Percentiles rank a stretch among this genome's conserved stretches.
Conservation (phyloP, 1,140 invertebrate genomes). For the Melipona quadrifasciata region DNA sequence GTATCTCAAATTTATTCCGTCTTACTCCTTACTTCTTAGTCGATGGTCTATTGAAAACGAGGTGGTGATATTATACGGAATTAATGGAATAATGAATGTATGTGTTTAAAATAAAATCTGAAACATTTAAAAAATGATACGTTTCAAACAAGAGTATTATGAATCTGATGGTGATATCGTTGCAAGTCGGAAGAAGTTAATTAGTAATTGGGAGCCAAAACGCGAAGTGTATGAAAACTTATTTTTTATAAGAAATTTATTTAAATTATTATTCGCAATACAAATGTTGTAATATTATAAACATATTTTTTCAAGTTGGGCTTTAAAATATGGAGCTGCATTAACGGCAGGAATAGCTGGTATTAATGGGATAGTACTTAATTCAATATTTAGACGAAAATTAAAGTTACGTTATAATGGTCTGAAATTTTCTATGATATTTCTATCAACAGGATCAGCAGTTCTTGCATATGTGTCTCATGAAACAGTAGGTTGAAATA, state of each 20-base stretch:
- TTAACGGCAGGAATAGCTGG: slow-evolving; percentile 8
- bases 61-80: not conserved
- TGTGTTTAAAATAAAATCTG: not conserved
- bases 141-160: not conserved
- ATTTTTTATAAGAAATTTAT: not conserved
- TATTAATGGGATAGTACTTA: slow-evolving; percentile 57
- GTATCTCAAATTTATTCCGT: too few species aligned
- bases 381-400: slow-evolving; percentile 66
- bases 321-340: slow-evolving; percentile 53
- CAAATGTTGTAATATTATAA: not conserved
- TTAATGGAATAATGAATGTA: not conserved
- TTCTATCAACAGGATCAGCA: slow-evolving; percentile 43
- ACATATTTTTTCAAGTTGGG: slow-evolving; percentile 56
- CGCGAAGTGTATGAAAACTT: slow-evolving; percentile 69
- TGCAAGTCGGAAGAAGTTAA: rapidly evolving
- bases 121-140: not conserved
- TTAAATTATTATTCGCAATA: not conserved
- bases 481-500: slow-evolving; percentile 64
- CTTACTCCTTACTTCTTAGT: too few species aligned
- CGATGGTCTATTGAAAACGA: too few species aligned
- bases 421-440: slow-evolving; percentile 40
- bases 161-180: rapidly evolving
- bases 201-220: slow-evolving; percentile 62
- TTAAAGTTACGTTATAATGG: slow-evolving; percentile 68
- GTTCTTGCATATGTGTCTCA: slow-evolving; percentile 28